Percentiles rank a stretch among this genome's conserved stretches.
phyloP scores from a whole-genome alignment of 1,140 invertebrate species.

The Cephus cinctus region DNA sequence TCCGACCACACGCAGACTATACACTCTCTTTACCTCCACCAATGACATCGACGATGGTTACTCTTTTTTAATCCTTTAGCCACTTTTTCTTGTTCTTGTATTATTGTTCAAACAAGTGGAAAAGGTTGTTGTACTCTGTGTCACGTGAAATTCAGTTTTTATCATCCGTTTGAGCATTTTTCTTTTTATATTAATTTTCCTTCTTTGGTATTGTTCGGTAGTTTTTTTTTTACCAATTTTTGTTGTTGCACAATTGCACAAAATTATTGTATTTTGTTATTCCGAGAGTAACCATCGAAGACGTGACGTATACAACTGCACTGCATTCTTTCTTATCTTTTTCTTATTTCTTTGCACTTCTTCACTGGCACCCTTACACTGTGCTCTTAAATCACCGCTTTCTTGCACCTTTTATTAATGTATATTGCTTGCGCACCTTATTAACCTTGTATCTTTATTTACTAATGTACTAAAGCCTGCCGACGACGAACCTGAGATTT shows the following conservation, averaged over 20 bases:
- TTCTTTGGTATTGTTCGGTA: too few species aligned
- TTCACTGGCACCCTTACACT: too few species aligned
- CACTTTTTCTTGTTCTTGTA: slow-evolving; percentile 1
- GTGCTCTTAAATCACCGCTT: too few species aligned
- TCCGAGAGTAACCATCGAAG: neutral
- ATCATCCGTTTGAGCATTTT: too few species aligned
- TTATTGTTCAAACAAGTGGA: too few species aligned
- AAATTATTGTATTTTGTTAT: slow-evolving; percentile 2
- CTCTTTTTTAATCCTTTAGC: slow-evolving; percentile 4
- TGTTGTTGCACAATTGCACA: neutral
- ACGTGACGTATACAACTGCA: slow-evolving; percentile 3
- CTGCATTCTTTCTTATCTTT: slow-evolving; percentile 11
- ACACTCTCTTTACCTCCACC: slow-evolving; percentile 8
- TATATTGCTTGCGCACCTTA: slow-evolving; percentile 18
- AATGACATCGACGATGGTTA: neutral
- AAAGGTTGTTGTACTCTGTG: too few species aligned
- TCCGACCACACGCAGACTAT: slow-evolving; percentile 41
- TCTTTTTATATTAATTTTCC: too few species aligned
- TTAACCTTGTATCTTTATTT: too few species aligned
- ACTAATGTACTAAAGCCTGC: too few species aligned
- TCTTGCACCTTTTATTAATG: slow-evolving; percentile 17
- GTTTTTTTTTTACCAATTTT: too few species aligned
- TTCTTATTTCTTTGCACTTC: slow-evolving; percentile 16
- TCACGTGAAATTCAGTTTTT: too few species aligned
- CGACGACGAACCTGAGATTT: too few species aligned